phyloP scores from a whole-genome alignment of 1,140 invertebrate genomes.

The Drosophila novamexicana region DNA sequence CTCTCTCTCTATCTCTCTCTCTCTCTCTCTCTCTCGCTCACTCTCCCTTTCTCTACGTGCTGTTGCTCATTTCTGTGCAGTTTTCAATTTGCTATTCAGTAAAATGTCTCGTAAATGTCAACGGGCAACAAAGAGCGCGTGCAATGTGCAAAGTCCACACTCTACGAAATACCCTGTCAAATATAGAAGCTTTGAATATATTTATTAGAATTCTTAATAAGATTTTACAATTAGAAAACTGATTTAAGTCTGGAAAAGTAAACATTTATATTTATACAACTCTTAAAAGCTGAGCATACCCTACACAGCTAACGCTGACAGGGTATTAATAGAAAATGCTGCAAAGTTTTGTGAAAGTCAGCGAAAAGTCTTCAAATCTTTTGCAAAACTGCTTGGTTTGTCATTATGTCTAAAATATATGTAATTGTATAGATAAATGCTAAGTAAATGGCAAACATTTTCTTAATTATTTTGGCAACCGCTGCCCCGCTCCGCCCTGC shows the following conservation, averaged over 20 bases:
- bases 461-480: constrained; percentile 74
- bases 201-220: background rate
- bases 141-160: background rate
- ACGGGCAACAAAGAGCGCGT: constrained; percentile 16
- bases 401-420: constrained; percentile 26
- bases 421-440: constrained; percentile 12
- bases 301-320: background rate
- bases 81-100: constrained; percentile 53
- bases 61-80: constrained; percentile 53
- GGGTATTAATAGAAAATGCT: constrained; percentile 2
- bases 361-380: constrained; percentile 37
- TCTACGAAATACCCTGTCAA: constrained; percentile 16
- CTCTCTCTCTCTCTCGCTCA: background rate
- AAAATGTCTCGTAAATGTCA: constrained; percentile 62
- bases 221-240: too few relatives aligned
- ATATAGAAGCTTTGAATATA: background rate
- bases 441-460: constrained; percentile 63
- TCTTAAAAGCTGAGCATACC: background rate
- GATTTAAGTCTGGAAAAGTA: too few relatives aligned
- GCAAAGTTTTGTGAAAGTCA: constrained; percentile 33
- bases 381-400: constrained; percentile 37
- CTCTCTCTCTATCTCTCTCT: background rate
- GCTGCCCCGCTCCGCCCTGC: background rate
- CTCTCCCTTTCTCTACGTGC: constrained; percentile 25
- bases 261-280: too few relatives aligned